Evolutionary conservation across 2,113 vertebrate species (phyloP).

Genomic region (Theristicus caerulescens): DNA sequence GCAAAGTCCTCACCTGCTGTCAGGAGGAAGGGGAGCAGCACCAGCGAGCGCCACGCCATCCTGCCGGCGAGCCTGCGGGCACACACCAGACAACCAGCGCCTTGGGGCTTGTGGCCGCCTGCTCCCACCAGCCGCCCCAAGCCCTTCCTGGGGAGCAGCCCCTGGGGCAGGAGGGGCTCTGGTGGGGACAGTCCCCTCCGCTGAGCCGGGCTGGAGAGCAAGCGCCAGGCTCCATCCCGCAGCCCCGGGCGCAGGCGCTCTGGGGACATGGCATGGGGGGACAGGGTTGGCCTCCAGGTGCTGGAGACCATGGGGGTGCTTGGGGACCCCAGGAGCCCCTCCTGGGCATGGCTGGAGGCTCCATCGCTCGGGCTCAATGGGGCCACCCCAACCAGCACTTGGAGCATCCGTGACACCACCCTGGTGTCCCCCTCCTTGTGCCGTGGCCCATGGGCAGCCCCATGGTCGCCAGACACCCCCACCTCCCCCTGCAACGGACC

Average conservation of each 20-base stretch:
- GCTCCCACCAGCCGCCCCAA: not conserved
- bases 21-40: constrained; percentile 38
- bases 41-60: not conserved
- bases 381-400: not conserved
- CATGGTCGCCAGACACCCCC: too few relatives aligned
- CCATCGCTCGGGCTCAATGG: accelerated
- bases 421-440: not conserved
- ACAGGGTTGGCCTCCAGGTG: not conserved
- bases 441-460: not conserved
- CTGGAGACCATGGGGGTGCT: not conserved
- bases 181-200: not conserved
- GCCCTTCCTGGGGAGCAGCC: not conserved
- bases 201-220: not conserved
- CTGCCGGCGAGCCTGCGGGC: not conserved
- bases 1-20: constrained; percentile 12
- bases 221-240: not conserved
- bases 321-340: not conserved
- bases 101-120: not conserved
- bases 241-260: accelerated
- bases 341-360: not conserved
- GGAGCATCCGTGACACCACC: accelerated
- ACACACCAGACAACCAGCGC: not conserved
- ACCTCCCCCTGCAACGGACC: accelerated
- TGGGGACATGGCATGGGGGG: not conserved
- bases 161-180: not conserved